A percentile compares a stretch with the other conserved stretches of the same genome.
These are phyloP conservation scores for Chrysaora quinquecirrha DNA, from an alignment of 30 jellyfish, hydroid and myxozoan genomes.

Conservation along the genomic window DNA sequence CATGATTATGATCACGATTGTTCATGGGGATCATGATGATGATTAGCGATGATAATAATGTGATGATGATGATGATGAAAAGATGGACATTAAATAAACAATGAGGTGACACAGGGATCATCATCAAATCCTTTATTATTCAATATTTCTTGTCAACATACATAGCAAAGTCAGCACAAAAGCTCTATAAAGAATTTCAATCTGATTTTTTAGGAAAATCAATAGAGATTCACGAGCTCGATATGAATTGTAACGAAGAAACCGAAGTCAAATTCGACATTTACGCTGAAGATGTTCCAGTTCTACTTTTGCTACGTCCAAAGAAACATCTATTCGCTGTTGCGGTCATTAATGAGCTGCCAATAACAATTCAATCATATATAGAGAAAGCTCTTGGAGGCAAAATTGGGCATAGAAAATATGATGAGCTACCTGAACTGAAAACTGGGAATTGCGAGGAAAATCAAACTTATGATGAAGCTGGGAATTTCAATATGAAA, in stretches of 20 bases:
- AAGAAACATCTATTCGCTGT: constrained; percentile 17
- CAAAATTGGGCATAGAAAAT: constrained; percentile 40
- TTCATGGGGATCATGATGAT: no score
- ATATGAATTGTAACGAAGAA: constrained; percentile 53
- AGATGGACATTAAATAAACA: no score
- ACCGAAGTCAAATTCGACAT: constrained; percentile 45
- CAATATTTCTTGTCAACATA: no score
- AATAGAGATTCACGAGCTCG: constrained; percentile 15
- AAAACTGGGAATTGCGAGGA: constrained; percentile 22
- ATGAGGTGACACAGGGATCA: no score
- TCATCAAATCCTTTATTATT: no score
- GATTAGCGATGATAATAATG: no score
- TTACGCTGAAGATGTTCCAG: constrained; percentile 42
- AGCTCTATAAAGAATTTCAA: no score
- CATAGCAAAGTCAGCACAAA: no score
- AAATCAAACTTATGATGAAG: not conserved
- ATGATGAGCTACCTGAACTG: constrained; percentile 27
- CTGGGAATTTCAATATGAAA: no score
- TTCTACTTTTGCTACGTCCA: constrained; percentile 40
- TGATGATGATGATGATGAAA: no score
- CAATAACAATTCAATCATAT: constrained; percentile 15
- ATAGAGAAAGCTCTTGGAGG: constrained; percentile 38
- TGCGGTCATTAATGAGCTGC: constrained; percentile 30
- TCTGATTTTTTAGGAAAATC: constrained; percentile 57
- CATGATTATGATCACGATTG: no score